Evolutionary conservation across 2,888 invertebrate genomes (phyloP).

Genomic region (Lasioglossum oenotherae): DNA sequence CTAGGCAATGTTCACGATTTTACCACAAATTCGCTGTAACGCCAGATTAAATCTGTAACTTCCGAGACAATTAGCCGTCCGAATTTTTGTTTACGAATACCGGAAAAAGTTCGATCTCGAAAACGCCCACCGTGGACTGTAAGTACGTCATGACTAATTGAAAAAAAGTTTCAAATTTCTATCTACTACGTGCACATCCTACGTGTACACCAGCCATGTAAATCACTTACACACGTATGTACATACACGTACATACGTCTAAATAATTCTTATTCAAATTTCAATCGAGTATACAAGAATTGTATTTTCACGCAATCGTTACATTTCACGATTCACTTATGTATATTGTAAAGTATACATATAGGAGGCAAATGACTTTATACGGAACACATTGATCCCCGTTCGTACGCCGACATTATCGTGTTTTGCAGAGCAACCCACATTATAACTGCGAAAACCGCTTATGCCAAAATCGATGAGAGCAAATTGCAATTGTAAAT

Average conservation of each 20-base stretch:
- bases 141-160: slow-evolving; percentile 40
- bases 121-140: slow-evolving; percentile 28
- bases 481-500: too few relatives aligned
- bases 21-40: slow-evolving; percentile 72
- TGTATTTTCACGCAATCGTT: background rate
- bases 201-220: background rate
- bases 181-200: background rate
- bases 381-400: too few relatives aligned
- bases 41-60: slow-evolving; percentile 54
- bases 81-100: slow-evolving; percentile 38
- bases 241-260: background rate
- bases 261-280: background rate
- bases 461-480: too few relatives aligned
- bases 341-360: background rate
- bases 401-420: too few relatives aligned
- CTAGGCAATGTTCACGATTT: slow-evolving; percentile 65
- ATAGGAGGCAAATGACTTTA: background rate
- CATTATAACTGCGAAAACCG: background rate
- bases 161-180: background rate
- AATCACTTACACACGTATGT: background rate
- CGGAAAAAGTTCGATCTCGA: background rate
- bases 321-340: background rate
- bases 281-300: too few relatives aligned
- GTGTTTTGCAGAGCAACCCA: too few relatives aligned
- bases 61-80: background rate